Conservation (phyloP, 2,797 vertebrate species). For the Microhierax caerulescens region DNA sequence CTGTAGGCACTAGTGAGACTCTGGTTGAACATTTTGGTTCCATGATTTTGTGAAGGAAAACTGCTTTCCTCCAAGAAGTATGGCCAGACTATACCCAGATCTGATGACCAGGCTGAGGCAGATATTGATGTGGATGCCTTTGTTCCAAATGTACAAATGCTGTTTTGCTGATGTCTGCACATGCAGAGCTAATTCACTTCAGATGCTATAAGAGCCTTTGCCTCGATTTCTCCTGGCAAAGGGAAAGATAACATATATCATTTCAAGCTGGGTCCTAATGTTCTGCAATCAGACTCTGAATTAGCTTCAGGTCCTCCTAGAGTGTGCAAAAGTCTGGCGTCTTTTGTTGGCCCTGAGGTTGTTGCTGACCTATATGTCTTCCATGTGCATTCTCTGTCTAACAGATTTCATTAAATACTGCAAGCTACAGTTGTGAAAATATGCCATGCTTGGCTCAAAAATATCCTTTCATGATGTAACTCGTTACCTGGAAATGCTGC, state of each 20-base stretch:
- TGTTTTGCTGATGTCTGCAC: neutral
- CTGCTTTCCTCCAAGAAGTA: neutral
- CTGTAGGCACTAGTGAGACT: neutral
- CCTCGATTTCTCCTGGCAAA: neutral
- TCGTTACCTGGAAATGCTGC: neutral
- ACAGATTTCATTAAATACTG: neutral
- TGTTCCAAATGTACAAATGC: neutral
- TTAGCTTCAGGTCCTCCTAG: neutral
- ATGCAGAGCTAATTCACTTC: neutral
- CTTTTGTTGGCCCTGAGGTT: neutral
- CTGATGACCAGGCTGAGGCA: neutral
- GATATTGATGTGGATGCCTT: neutral
- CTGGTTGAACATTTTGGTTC: neutral
- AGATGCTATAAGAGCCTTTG: neutral
- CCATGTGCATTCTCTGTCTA: neutral
- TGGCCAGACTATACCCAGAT: neutral
- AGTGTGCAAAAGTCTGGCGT: neutral
- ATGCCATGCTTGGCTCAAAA: neutral
- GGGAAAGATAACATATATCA: neutral
- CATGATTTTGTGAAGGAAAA: neutral
- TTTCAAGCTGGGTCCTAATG: neutral
- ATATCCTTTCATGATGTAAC: neutral
- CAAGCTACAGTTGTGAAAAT: neutral
- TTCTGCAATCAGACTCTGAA: neutral
- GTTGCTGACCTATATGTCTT: neutral